Base-by-base conservation (phyloP, 2,113 vertebrate genomes). In the Noturus placidus region DNA sequence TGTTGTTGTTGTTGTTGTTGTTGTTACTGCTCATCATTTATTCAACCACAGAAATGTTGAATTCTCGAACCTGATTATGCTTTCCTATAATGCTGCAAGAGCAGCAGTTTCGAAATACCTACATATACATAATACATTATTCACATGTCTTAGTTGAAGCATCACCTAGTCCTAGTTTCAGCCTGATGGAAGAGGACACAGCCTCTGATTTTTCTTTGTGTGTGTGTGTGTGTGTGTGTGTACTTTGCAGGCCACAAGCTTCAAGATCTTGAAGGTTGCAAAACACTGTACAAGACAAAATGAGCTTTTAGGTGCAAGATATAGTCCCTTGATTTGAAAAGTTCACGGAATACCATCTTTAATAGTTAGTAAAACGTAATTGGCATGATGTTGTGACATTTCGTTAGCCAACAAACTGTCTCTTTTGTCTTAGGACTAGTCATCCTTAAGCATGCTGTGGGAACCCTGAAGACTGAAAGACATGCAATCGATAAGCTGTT, bases 401-500 rank as follows among this genome's bases (percentile, higher is more conserved):
- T 70, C 0, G 8, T 50, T 50, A 50, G 46, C 46, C 46, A 57
- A 30, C 67, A 19, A 33, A 17, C 33, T 67, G 42, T 25, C 52
- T 30, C 14, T 15, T 54, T 50, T 50, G 9, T 50, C 46, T 50
- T 50, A 50, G 46, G 46, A 50, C 46, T 50, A 50, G 46, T 3
- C 46, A 50, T 90, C 89, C 87, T 14, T 78, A 19, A 88, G 90
- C 88, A 91, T 89, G 14, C 79, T 33, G 87, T 89, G 87, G 91
- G 92, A 78, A 88, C 90, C 93, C 90, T 90, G 89, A 82, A 87
- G 91, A 76, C 87, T 89, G 74, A 92, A 86, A 25, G 89, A 91
- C 88, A 74, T 85, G 86, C 90, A 93, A 95, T 95, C 95, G 95
- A 95, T 96, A 94, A 92, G 90, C 83, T 83, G 92, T 94, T 95